Percentiles rank a stretch among this genome's conserved stretches.
phyloP scores from a whole-genome alignment of 30 jellyfish, hydroid and myxozoan genomes.

The Hydra vulgaris region DNA sequence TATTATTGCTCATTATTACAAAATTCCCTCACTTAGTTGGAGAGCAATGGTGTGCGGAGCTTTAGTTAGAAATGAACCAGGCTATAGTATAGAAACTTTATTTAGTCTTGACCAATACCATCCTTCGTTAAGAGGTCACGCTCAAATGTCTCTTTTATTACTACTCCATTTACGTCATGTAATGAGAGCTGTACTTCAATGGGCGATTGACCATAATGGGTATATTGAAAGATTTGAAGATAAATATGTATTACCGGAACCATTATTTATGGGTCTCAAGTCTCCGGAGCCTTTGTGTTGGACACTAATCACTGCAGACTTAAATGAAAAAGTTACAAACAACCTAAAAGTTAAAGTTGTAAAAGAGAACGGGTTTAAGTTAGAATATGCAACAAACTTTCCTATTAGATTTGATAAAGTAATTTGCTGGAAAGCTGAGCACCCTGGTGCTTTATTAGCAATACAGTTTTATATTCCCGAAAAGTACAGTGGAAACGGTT shows the following conservation, averaged over 20 bases:
- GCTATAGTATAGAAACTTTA: slow-evolving; percentile 49
- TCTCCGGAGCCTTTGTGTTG: slow-evolving; percentile 93
- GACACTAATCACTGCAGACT: slow-evolving; percentile 87
- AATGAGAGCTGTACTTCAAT: slow-evolving; percentile 92
- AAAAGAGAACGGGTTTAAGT: slow-evolving; percentile 60
- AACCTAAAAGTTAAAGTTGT: slow-evolving; percentile 58
- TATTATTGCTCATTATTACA: slow-evolving; percentile 82
- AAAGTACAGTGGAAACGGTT: slow-evolving; percentile 9
- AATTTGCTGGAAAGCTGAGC: slow-evolving; percentile 92
- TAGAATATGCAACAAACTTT: slow-evolving; percentile 93
- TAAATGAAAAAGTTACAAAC: slow-evolving; percentile 50
- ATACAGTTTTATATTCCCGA: slow-evolving; percentile 47
- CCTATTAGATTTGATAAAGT: slow-evolving; percentile 93
- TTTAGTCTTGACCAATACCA: slow-evolving; percentile 92
- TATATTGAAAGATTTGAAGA: slow-evolving; percentile 47
- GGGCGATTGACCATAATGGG: slow-evolving; percentile 81
- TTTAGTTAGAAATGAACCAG: slow-evolving; percentile 41
- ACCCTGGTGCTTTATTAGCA: slow-evolving; percentile 50
- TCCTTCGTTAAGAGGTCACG: slow-evolving; percentile 95
- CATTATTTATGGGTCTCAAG: slow-evolving; percentile 83
- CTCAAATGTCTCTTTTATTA: slow-evolving; percentile 79
- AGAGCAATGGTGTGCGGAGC: slow-evolving; percentile 96
- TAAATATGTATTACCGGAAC: slow-evolving; percentile 60
- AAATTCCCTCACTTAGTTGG: slow-evolving; percentile 90
- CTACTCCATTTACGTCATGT: slow-evolving; percentile 91